Evolutionary conservation across 2,113 vertebrate species (phyloP).

Genomic region (Myotis yumanensis): DNA sequence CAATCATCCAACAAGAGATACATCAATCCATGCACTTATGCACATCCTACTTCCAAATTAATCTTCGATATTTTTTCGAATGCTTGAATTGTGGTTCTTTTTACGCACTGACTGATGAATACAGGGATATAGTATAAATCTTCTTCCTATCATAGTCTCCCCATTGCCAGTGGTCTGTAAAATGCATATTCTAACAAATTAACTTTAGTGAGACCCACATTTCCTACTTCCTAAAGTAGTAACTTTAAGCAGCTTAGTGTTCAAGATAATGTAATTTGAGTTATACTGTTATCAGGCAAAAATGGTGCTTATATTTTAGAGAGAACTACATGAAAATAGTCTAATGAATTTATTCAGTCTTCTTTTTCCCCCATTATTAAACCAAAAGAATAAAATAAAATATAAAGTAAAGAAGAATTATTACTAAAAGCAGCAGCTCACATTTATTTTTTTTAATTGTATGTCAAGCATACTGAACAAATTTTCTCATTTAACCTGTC

Average conservation of each 20-base stretch:
- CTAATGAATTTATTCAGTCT: neutral
- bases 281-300: conserved; percentile 25
- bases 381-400: neutral
- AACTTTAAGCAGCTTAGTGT: conserved; percentile 57
- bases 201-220: conserved; percentile 29
- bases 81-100: conserved; percentile 10
- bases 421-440: conserved; percentile 1
- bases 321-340: neutral
- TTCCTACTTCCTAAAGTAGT: conserved; percentile 23
- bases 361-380: neutral
- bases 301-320: conserved; percentile 32
- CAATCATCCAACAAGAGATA: neutral
- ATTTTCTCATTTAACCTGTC: neutral
- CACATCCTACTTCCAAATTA: conserved; percentile 44
- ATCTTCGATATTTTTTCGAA: conserved; percentile 25
- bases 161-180: conserved; percentile 33
- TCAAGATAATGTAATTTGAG: conserved; percentile 55
- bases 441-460: conserved; percentile 20
- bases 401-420: neutral
- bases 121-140: conserved; percentile 31
- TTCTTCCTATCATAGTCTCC: neutral
- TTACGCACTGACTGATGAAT: neutral
- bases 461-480: neutral
- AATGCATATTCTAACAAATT: conserved; percentile 52
- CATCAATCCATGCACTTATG: neutral